Conservation (phyloP, 1,140 invertebrate genomes). For the Sarcophaga bullata region DNA sequence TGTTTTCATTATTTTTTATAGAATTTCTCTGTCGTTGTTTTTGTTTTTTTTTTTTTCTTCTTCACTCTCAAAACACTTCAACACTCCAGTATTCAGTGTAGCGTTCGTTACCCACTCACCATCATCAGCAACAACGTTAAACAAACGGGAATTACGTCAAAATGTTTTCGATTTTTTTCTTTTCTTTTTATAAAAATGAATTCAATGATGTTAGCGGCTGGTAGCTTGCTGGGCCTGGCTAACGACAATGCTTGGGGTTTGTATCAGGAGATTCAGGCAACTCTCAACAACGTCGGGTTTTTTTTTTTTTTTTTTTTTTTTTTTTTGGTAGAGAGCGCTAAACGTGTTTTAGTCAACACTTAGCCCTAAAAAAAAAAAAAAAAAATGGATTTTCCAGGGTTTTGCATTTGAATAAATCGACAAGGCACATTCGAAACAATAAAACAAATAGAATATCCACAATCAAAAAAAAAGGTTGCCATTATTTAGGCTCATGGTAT, state of each 20-base stretch:
- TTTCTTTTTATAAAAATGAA: slow-evolving; percentile 21
- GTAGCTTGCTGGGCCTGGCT: neutral
- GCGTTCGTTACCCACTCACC: slow-evolving; percentile 5
- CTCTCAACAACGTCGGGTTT: neutral
- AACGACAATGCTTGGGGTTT: neutral
- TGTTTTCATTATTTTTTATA: slow-evolving; percentile 30
- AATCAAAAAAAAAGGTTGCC: neutral
- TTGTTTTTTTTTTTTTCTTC: neutral
- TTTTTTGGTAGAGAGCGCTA: neutral
- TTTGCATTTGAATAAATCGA: slow-evolving; percentile 48
- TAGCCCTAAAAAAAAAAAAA: no score
- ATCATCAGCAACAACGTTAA: neutral
- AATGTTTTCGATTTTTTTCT: no score
- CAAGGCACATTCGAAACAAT: slow-evolving; percentile 40
- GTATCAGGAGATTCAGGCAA: slow-evolving; percentile 6
- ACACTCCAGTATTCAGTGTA: slow-evolving; percentile 29
- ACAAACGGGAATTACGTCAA: slow-evolving; percentile 1
- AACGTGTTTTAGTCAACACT: slow-evolving; percentile 38
- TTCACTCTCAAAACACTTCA: slow-evolving; percentile 18
- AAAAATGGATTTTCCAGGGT: slow-evolving; percentile 47
- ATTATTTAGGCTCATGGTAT: neutral
- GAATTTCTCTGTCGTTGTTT: neutral
- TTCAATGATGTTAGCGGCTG: neutral
- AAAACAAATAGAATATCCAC: slow-evolving; percentile 12
- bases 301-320: no score